A percentile compares a stretch with the other conserved stretches of the same genome.
phyloP scores from a whole-genome alignment of 2,797 vertebrate species.

The Stomatorhinus walkeri region DNA sequence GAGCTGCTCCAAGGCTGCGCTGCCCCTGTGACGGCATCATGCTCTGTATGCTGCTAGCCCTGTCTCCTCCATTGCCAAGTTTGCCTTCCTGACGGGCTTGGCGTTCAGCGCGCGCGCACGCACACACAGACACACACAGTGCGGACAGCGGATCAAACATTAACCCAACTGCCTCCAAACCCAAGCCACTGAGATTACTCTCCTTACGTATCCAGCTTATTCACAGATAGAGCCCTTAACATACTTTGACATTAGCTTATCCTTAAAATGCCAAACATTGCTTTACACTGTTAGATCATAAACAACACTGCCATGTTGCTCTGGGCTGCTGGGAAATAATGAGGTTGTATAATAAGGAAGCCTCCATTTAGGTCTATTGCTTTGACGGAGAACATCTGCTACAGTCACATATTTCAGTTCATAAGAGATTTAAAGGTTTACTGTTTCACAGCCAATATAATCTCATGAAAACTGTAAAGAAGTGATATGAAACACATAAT shows the following conservation, averaged over 20 bases:
- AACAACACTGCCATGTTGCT: background rate
- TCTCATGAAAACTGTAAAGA: background rate
- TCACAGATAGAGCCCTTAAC: background rate
- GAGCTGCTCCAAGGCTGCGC: background rate
- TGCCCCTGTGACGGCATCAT: conserved; percentile 9
- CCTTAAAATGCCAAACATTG: background rate
- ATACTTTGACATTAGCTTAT: background rate
- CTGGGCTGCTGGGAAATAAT: background rate
- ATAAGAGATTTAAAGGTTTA: background rate
- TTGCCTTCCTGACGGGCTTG: conserved; percentile 24
- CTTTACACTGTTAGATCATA: background rate
- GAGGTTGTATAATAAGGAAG: background rate
- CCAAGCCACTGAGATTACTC: background rate
- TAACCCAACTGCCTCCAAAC: conserved; percentile 22
- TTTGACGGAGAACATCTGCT: background rate
- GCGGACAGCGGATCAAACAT: conserved; percentile 37
- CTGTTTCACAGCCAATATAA: background rate
- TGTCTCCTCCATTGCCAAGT: conserved; percentile 29
- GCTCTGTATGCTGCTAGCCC: conserved; percentile 17
- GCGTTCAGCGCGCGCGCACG: background rate
- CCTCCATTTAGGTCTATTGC: background rate
- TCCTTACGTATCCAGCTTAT: background rate
- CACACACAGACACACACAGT: background rate
- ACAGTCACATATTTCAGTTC: too few species aligned
- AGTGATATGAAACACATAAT: background rate